These are phyloP conservation scores for Andrena praecox DNA, from an alignment of 2,888 invertebrate genomes.

Conservation along the genomic window DNA sequence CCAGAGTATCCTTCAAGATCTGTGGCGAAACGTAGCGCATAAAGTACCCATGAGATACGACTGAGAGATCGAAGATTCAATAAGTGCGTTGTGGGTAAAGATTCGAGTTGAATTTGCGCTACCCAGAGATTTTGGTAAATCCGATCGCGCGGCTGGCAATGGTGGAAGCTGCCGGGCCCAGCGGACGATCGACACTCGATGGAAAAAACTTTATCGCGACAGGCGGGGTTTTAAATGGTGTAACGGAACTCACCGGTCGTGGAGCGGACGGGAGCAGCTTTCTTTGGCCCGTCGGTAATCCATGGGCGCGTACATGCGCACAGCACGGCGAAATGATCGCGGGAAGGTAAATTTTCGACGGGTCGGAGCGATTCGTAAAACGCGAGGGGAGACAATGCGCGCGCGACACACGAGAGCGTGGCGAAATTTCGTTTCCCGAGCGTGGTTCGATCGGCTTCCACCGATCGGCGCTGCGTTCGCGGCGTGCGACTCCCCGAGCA, in stretches of 20 bases:
- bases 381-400: constrained; percentile 11
- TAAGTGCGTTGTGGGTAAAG: too few relatives aligned
- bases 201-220: neutral
- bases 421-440: constrained; percentile 55
- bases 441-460: constrained; percentile 61
- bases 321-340: neutral
- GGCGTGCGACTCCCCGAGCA: constrained; percentile 56
- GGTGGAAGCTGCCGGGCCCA: too few relatives aligned
- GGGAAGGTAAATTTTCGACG: constrained; percentile 4
- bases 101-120: too few relatives aligned
- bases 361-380: neutral
- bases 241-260: constrained; percentile 2
- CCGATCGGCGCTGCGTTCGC: constrained; percentile 68
- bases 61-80: too few relatives aligned
- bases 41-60: too few relatives aligned
- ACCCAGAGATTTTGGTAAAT: too few relatives aligned
- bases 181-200: neutral
- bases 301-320: too few relatives aligned
- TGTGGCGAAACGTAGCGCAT: too few relatives aligned
- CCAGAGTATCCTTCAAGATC: too few relatives aligned
- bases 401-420: constrained; percentile 18
- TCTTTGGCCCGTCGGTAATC: too few relatives aligned
- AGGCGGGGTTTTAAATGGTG: neutral
- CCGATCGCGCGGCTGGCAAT: too few relatives aligned
- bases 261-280: neutral